Conservation (phyloP, 1,140 invertebrate genomes). For the Habropoda laboriosa region DNA sequence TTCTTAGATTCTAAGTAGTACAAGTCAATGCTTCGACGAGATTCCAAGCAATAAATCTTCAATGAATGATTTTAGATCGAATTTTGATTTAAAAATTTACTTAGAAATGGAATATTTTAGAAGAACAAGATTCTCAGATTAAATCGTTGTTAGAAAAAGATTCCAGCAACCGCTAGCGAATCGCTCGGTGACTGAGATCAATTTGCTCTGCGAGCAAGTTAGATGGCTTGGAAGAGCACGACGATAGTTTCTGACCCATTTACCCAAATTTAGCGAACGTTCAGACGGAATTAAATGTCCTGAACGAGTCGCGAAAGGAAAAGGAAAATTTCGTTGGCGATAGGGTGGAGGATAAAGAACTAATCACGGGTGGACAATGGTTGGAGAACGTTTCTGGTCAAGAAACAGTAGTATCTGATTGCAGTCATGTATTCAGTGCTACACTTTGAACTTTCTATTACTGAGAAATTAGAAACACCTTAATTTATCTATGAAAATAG, state of each 20-base stretch:
- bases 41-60: not conserved
- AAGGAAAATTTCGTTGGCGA: conserved; percentile 26
- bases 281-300: conserved; percentile 39
- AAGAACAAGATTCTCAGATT: conserved; percentile 1
- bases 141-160: conserved; percentile 5
- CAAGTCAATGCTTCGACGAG: not conserved
- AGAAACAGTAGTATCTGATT: no score
- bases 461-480: no score
- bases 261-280: conserved; percentile 67
- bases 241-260: conserved; percentile 79
- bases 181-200: conserved; percentile 61
- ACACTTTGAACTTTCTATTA: no score
- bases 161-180: conserved; percentile 29
- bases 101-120: not conserved
- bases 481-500: no score
- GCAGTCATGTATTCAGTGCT: no score
- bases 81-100: no score
- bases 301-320: not conserved
- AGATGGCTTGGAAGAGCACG: conserved; percentile 72
- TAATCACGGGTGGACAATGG: conserved; percentile 18
- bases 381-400: not conserved
- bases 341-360: conserved; percentile 1
- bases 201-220: conserved; percentile 71
- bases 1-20: not conserved
- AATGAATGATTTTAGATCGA: no score